Evolutionary conservation across 2,113 vertebrate genomes (phyloP).

Genomic region (Tychaedon coryphoeus): DNA sequence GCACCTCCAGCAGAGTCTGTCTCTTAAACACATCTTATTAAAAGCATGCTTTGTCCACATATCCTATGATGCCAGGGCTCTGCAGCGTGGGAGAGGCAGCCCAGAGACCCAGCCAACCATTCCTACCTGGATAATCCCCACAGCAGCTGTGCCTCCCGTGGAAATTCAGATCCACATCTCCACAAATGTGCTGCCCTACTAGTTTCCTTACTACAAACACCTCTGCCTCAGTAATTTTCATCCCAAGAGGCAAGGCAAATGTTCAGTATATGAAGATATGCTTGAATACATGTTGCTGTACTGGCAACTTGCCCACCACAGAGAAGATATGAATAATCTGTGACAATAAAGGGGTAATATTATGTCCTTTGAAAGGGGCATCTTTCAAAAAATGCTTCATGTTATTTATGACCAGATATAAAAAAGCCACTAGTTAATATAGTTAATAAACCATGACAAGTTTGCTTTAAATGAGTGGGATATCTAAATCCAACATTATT

Average conservation of each 20-base stretch:
- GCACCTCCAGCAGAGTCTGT: not conserved
- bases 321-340: not conserved
- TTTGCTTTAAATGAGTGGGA: conserved; percentile 76
- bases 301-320: not conserved
- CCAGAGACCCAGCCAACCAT: not conserved
- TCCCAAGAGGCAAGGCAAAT: not conserved
- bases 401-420: conserved; percentile 72
- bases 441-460: conserved; percentile 78
- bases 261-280: not conserved
- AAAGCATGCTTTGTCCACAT: not conserved
- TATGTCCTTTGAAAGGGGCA: conserved; percentile 28
- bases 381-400: conserved; percentile 47
- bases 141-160: fast-evolving
- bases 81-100: fast-evolving
- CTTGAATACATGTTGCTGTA: not conserved
- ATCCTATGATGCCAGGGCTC: not conserved
- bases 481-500: conserved; percentile 74
- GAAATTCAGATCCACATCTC: not conserved
- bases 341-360: not conserved
- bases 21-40: not conserved
- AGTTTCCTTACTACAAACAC: not conserved
- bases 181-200: not conserved
- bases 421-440: conserved; percentile 70
- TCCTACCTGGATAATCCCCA: not conserved
- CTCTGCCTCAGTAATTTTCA: not conserved